These are phyloP conservation scores for Desmodus rotundus DNA, from an alignment of 2,113 vertebrate species.

Conservation along the genomic window DNA sequence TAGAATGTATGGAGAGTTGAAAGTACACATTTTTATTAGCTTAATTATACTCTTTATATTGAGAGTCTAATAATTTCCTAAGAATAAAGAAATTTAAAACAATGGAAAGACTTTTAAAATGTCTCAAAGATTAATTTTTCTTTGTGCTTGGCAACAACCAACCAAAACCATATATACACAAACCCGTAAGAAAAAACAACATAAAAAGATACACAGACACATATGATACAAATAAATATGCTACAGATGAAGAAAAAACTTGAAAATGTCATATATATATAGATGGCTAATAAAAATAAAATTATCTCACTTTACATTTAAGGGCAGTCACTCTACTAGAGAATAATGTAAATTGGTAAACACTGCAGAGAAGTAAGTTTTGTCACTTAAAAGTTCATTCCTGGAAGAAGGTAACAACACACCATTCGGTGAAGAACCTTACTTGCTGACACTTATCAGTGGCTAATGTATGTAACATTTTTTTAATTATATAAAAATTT, in stretches of 20 bases:
- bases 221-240: background rate
- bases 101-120: conserved; percentile 24
- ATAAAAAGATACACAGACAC: background rate
- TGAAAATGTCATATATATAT: background rate
- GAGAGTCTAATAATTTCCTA: background rate
- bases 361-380: background rate
- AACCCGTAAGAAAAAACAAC: background rate
- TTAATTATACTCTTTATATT: conserved; percentile 35
- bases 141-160: background rate
- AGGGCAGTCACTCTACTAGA: background rate
- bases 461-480: background rate
- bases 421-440: background rate
- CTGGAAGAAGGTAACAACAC: background rate
- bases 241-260: background rate
- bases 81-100: conserved; percentile 23
- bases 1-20: conserved; percentile 34
- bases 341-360: background rate
- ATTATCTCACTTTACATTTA: background rate
- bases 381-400: background rate
- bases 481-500: background rate
- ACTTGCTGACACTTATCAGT: background rate
- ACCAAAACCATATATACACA: background rate
- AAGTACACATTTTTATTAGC: conserved; percentile 30
- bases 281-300: conserved; percentile 27
- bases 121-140: conserved; percentile 31